Evolutionary conservation across 2,888 invertebrate species (phyloP), one percentile per base, ranked within the genome.

Genomic region (Agrotis exclamationis): DNA sequence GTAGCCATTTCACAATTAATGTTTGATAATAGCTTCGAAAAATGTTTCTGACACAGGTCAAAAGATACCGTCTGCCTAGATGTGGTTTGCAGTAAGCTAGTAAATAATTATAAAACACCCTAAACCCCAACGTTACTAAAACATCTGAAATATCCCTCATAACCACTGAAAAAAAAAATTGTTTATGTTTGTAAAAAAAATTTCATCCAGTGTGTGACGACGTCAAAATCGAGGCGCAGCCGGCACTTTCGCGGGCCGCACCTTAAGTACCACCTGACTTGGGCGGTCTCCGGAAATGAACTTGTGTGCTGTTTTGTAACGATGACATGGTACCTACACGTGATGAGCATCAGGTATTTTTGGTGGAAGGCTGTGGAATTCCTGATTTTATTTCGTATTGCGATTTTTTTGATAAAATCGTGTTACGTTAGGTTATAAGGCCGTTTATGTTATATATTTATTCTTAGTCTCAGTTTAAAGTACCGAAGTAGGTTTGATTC

Each of bases 181-280:
- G 5, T 39, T 39, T 39, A 0, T 39, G 5, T 39, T 1, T 56
- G 6, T 13, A 33, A n/a, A 33, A 56, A 56, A 51, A 24, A 33
- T 80, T 57, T 80, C 80, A 47, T 33, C 62, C 59, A 51, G 86
- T 86, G 83, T 58, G 74, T 1, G 0, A 11, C 63, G 66, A 76
- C 63, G 66, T 65, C 47, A 48, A 69, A 67, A 63, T 62, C 57
- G 69, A 76, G 87, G 87, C 59, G 83, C 74, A 84, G 85, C 74
- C 63, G 68, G 69, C 82, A 86, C 86, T 86, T 86, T 86, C 86
- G 79, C 86, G 80, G 58, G 79, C 81, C 86, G 70, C 85, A 82
- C 85, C 85, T 79, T 33, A 63, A 72, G 74, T 68, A 67, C 76
- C 76, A 84, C 82, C 72, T 79, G 74, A 80, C 72, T 76, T 57